Conservation (phyloP, 2,888 invertebrate species). For the Cataglyphis rosenhaueri region DNA sequence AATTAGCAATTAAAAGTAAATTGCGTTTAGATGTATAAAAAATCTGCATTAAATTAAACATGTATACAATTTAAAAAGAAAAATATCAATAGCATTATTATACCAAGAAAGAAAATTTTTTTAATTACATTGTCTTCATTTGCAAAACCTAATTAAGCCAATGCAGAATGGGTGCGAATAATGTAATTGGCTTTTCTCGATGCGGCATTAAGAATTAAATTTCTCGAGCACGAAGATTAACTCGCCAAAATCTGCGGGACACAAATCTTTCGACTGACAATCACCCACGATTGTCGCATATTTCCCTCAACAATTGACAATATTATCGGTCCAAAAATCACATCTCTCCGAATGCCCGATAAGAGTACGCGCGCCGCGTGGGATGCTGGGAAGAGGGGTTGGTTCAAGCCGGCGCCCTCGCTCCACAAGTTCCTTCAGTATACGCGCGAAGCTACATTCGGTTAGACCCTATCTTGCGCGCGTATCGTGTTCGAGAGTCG, state of each 20-base stretch:
- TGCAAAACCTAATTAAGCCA: conserved; percentile 10
- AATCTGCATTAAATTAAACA: conserved; percentile 4
- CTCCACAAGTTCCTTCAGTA: conserved; percentile 81
- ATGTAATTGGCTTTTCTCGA: conserved; percentile 16
- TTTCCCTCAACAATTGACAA: conserved; percentile 11
- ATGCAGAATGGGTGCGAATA: conserved; percentile 10
- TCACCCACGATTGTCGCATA: conserved; percentile 12
- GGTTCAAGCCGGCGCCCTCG: conserved; percentile 77
- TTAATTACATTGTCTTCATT: background rate
- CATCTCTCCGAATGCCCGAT: conserved; percentile 61
- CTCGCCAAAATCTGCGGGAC: background rate
- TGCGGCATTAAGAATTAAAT: background rate
- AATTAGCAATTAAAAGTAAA: background rate
- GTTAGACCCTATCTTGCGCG: conserved; percentile 72
- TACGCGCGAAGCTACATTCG: conserved; percentile 82
- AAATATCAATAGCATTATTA: background rate
- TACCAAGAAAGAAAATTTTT: background rate
- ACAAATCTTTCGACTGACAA: background rate
- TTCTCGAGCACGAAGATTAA: conserved; percentile 6
- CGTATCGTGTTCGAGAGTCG: conserved; percentile 46
- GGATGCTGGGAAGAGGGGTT: conserved; percentile 78
- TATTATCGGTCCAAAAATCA: conserved; percentile 38
- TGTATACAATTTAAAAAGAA: background rate
- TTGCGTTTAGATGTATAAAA: background rate
- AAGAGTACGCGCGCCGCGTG: conserved; percentile 80